Evolutionary conservation across 2,113 vertebrate species (phyloP).

Genomic region (Taxidea taxus): DNA sequence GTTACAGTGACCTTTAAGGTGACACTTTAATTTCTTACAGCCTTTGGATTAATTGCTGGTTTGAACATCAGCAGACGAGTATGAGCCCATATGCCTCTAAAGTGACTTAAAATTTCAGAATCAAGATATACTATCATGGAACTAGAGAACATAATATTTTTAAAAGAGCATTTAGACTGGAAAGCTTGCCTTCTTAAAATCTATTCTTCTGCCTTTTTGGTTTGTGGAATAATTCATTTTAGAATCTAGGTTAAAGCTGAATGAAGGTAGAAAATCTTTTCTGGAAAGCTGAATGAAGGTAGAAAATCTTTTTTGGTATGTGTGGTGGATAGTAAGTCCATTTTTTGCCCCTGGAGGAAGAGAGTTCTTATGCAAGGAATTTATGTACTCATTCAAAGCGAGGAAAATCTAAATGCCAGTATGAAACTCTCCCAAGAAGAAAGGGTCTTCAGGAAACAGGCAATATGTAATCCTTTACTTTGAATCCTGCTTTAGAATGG

Average conservation of each 20-base stretch:
- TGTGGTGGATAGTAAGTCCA: background rate
- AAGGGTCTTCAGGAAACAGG: background rate
- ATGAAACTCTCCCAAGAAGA: background rate
- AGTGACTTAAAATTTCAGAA: background rate
- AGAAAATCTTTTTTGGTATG: background rate
- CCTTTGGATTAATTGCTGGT: slow-evolving; percentile 17
- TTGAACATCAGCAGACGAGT: background rate
- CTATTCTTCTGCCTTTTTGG: background rate
- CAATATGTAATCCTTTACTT: background rate
- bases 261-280: background rate
- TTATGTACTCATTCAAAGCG: background rate
- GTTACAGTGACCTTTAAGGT: background rate
- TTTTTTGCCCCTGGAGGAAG: background rate
- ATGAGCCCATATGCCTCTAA: background rate
- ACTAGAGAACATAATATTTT: background rate
- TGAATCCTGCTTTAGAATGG: background rate
- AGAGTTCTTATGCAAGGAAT: background rate
- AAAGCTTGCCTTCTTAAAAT: background rate
- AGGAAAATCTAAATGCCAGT: background rate
- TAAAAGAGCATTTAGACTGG: background rate
- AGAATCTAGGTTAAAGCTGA: background rate
- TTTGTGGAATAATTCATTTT: background rate
- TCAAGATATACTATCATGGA: background rate
- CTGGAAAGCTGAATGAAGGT: background rate
- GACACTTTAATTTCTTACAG: background rate